phyloP scores from a whole-genome alignment of 30 jellyfish, hydroid and myxozoan species.

The Pelagia noctiluca region DNA sequence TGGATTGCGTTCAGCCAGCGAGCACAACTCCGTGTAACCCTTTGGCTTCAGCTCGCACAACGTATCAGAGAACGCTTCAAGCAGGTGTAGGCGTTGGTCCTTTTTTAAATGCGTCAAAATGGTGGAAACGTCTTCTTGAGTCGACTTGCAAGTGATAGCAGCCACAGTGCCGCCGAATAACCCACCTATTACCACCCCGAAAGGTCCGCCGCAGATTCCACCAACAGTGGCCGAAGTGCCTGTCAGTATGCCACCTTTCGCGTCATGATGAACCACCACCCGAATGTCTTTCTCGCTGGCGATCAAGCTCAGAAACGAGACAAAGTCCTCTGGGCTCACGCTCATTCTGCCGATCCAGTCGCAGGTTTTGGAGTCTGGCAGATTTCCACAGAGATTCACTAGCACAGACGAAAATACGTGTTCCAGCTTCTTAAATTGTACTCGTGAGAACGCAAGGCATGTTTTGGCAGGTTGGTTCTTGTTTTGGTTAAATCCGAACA shows the following conservation, averaged over 20 bases:
- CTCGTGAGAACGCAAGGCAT: too few relatives aligned
- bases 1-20: constrained; percentile 57
- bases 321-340: constrained; percentile 78
- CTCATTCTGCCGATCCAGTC: too few relatives aligned
- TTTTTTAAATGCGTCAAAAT: constrained; percentile 57
- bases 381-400: too few relatives aligned
- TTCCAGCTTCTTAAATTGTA: too few relatives aligned
- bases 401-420: too few relatives aligned
- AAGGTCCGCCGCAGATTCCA: constrained; percentile 88
- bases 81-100: constrained; percentile 48
- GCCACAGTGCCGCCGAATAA: constrained; percentile 86
- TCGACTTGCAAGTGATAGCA: constrained; percentile 69
- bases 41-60: constrained; percentile 45
- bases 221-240: constrained; percentile 94
- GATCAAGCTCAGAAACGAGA: constrained; percentile 59
- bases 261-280: constrained; percentile 63
- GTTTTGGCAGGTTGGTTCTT: too few relatives aligned
- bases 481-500: too few relatives aligned
- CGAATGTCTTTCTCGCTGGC: constrained; percentile 73
- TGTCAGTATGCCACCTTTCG: constrained; percentile 78
- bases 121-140: constrained; percentile 64
- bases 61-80: constrained; percentile 51
- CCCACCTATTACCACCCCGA: constrained; percentile 81
- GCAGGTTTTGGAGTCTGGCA: too few relatives aligned
- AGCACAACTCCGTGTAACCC: constrained; percentile 68